These are phyloP conservation scores for Psococerastis gibbosa DNA, from an alignment of 2,888 invertebrate genomes.

Conservation along the genomic window DNA sequence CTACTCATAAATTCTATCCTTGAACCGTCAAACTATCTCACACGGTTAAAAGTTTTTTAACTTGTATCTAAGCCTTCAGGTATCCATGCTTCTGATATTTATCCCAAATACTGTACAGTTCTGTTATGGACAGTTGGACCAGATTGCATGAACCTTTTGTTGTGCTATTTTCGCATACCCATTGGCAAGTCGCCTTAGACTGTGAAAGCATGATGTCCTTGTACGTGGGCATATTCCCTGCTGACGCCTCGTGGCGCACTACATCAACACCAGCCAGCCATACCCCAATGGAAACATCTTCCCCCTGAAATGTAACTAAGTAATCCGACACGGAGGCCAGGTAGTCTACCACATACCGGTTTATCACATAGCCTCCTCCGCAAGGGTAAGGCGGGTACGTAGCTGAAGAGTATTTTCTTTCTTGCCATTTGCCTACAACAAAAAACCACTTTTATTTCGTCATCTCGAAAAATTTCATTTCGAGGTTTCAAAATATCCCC, in stretches of 20 bases:
- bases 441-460: too few relatives aligned
- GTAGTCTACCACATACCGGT: slow-evolving; percentile 12
- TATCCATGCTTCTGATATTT: slow-evolving; percentile 11
- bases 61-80: too few relatives aligned
- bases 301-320: slow-evolving; percentile 15
- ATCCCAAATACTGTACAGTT: slow-evolving; percentile 14
- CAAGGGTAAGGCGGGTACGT: slow-evolving; percentile 18
- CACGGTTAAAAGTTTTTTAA: too few relatives aligned
- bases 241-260: background rate
- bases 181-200: slow-evolving; percentile 1
- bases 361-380: slow-evolving; percentile 17
- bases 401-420: slow-evolving; percentile 14
- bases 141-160: slow-evolving; percentile 12
- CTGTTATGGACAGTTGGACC: slow-evolving; percentile 12
- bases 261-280: slow-evolving; percentile 16
- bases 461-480: too few relatives aligned
- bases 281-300: slow-evolving; percentile 17
- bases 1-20: too few relatives aligned
- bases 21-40: too few relatives aligned
- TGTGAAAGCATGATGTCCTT: background rate
- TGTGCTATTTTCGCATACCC: slow-evolving; percentile 12
- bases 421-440: slow-evolving; percentile 17
- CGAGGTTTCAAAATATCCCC: too few relatives aligned
- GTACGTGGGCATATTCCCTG: background rate
- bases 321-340: background rate